Percentiles rank a stretch among this genome's conserved stretches.
These are phyloP conservation scores for Watsonalla cultraria DNA, from an alignment of 2,888 invertebrate species.

Conservation along the genomic window DNA sequence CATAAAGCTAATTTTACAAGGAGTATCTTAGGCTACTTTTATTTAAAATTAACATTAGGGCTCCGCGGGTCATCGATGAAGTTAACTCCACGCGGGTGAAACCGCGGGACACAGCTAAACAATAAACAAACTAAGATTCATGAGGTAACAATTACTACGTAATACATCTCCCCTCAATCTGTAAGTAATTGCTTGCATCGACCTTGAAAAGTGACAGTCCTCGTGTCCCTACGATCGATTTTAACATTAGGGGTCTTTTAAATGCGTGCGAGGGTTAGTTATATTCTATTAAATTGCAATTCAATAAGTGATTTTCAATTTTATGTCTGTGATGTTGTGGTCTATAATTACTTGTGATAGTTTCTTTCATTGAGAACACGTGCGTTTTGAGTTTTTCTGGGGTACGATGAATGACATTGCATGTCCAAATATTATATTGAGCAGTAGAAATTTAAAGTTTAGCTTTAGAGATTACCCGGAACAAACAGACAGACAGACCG, in stretches of 20 bases:
- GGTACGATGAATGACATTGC: neutral
- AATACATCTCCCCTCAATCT: neutral
- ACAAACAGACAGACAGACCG: too few relatives aligned
- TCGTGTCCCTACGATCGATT: constrained; percentile 56
- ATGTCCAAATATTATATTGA: too few relatives aligned
- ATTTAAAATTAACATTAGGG: too few relatives aligned
- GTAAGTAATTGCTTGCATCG: constrained; percentile 23
- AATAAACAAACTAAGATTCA: neutral
- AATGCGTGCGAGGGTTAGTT: constrained; percentile 44
- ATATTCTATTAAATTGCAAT: constrained; percentile 14
- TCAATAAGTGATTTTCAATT: constrained; percentile 20
- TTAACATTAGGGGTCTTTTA: constrained; percentile 47
- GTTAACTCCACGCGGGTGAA: too few relatives aligned
- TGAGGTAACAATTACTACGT: neutral
- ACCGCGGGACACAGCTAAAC: neutral
- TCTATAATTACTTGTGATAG: constrained; percentile 6
- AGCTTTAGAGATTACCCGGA: too few relatives aligned
- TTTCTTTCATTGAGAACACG: neutral
- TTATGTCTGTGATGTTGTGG: constrained; percentile 11
- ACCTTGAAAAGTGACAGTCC: constrained; percentile 66
- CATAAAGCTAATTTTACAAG: too few relatives aligned
- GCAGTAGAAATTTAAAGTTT: too few relatives aligned
- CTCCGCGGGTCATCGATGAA: too few relatives aligned
- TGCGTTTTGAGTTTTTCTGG: neutral
- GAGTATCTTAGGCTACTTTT: too few relatives aligned